phyloP scores from a whole-genome alignment of 2,888 invertebrate genomes.

The Himalopsyche tibetana region DNA sequence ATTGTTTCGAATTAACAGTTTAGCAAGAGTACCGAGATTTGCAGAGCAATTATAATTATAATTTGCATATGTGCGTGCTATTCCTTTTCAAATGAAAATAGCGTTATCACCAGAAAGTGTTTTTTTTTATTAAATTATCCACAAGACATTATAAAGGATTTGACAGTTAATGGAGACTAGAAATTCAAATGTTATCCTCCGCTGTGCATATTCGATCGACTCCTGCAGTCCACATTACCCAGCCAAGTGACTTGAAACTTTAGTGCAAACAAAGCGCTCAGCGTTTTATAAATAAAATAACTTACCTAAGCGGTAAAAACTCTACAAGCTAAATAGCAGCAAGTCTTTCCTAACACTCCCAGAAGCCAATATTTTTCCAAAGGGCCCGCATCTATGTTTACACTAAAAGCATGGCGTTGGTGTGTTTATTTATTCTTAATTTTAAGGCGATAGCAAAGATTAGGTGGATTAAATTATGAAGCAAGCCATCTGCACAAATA shows the following conservation, averaged over 20 bases:
- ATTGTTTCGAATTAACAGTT: too few relatives aligned
- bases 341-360: neutral
- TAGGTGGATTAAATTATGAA: constrained; percentile 1
- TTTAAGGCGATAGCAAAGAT: neutral
- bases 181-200: neutral
- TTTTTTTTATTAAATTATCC: too few relatives aligned
- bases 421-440: constrained; percentile 10
- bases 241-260: constrained; percentile 1
- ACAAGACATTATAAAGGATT: too few relatives aligned
- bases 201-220: neutral
- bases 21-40: too few relatives aligned
- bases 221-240: neutral
- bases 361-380: neutral
- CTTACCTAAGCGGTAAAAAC: neutral
- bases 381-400: neutral
- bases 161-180: neutral
- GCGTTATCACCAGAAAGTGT: too few relatives aligned
- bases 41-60: too few relatives aligned
- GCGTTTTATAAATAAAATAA: constrained; percentile 7
- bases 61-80: too few relatives aligned
- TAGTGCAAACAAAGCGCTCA: neutral
- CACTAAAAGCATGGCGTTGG: neutral
- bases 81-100: too few relatives aligned
- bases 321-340: neutral
- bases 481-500: neutral